These are phyloP conservation scores for Odobenus rosmarus DNA, from an alignment of 2,113 vertebrate species.

Conservation along the genomic window DNA sequence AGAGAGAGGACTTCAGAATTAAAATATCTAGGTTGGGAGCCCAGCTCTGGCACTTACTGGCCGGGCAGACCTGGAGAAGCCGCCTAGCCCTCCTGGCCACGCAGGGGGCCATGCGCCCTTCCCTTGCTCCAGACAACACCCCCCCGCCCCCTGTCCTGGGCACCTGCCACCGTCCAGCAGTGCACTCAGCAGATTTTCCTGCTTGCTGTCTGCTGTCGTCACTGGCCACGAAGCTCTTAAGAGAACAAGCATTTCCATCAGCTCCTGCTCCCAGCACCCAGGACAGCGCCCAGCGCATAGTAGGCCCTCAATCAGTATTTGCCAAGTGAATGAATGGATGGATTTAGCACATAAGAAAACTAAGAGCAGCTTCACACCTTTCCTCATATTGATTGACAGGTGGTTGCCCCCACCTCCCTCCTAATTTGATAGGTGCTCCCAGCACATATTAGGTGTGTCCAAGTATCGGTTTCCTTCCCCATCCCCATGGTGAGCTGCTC, in stretches of 20 bases:
- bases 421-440: neutral
- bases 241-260: neutral
- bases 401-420: neutral
- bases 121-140: too few species aligned
- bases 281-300: neutral
- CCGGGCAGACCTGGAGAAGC: neutral
- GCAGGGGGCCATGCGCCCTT: accelerated
- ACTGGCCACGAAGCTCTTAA: neutral
- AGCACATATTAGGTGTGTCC: neutral
- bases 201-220: accelerated
- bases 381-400: neutral
- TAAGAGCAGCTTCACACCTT: neutral
- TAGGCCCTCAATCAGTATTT: neutral
- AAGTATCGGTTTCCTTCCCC: neutral
- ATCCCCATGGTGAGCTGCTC: accelerated
- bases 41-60: neutral
- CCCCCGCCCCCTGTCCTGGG: neutral
- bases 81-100: accelerated
- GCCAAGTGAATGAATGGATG: too few species aligned
- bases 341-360: neutral
- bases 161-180: neutral
- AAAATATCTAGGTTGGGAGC: too few species aligned
- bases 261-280: neutral
- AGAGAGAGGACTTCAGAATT: neutral
- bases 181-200: neutral